Percentiles rank a stretch among this genome's conserved stretches.
These are phyloP conservation scores for Scophthalmus maximus DNA, from an alignment of 2,113 vertebrate genomes.

Conservation along the genomic window DNA sequence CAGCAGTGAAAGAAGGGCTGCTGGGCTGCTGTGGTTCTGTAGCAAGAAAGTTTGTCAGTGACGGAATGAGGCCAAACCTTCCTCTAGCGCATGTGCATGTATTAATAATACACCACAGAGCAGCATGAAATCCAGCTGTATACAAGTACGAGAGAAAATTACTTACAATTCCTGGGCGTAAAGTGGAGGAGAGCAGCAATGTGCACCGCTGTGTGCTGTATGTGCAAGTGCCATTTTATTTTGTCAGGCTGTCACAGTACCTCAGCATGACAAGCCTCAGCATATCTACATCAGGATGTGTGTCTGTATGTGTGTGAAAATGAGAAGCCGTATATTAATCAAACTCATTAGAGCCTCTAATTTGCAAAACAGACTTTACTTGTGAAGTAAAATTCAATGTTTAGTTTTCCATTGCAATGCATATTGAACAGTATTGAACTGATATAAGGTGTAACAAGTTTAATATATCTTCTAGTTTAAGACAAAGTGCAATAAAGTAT, in stretches of 20 bases:
- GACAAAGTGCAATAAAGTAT: no score
- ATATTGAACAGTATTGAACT: background rate
- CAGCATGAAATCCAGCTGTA: slow-evolving; percentile 32
- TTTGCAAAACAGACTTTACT: background rate
- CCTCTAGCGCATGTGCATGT: slow-evolving; percentile 22
- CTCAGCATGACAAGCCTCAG: background rate
- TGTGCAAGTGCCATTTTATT: slow-evolving; percentile 15
- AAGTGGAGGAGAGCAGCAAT: slow-evolving; percentile 2
- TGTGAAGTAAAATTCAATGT: background rate
- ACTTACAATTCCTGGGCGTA: slow-evolving; percentile 22
- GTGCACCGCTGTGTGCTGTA: background rate
- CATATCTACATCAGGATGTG: slow-evolving; percentile 4
- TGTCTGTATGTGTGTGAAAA: background rate
- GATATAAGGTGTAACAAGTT: background rate
- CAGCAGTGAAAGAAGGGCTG: background rate
- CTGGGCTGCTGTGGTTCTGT: background rate
- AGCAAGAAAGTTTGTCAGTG: slow-evolving; percentile 28
- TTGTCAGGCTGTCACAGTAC: slow-evolving; percentile 21
- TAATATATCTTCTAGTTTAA: no score
- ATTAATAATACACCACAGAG: slow-evolving; percentile 54
- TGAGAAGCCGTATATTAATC: background rate
- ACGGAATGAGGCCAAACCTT: slow-evolving; percentile 59
- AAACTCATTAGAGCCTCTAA: no score
- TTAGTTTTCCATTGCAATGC: background rate
- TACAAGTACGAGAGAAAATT: slow-evolving; percentile 27